Evolutionary conservation across 2,113 vertebrate species (phyloP).

Genomic region (Felis catus): F.catus_Fca126_mat1.0 CM031421.1:5231501-5232000

Average conservation of each 20-base stretch:
- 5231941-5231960: not conserved
- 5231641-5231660: not conserved
- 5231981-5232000: not conserved
- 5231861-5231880: fast-evolving
- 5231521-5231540: no score
- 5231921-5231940: not conserved
- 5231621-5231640: not conserved
- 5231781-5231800: not conserved
- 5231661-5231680: not conserved
- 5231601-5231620: not conserved
- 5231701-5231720: not conserved
- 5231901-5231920: not conserved
- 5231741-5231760: not conserved
- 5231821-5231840: not conserved
- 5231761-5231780: no score
- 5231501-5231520: not conserved
- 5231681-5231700: not conserved
- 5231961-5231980: not conserved
- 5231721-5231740: no score
- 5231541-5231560: not conserved
- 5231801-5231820: not conserved
- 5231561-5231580: not conserved
- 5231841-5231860: fast-evolving
- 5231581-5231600: not conserved
- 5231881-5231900: not conserved